Base-by-base conservation (phyloP, 2,888 invertebrate genomes). In the Euzophera pinguis region DNA sequence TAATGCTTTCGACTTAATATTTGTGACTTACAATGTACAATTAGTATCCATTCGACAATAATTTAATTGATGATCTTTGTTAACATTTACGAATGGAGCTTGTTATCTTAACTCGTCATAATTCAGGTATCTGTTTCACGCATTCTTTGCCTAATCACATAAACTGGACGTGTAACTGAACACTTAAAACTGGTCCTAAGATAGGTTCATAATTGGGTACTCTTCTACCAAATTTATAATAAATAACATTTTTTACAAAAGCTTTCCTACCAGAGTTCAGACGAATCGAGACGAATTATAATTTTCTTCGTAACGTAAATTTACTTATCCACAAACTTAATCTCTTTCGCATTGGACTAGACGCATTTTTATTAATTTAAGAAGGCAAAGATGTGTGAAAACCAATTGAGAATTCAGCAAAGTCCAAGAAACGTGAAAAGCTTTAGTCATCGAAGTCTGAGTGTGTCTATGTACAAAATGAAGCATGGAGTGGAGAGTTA, bases 341-440 rank as follows among this genome's bases (percentile, higher is more conserved):
- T 88, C 86, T 88, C 88, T 83, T 87, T 88, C 77, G 81, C 78
- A 84, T 84, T 87, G 87, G 90, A 90, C 90, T 90, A 90, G 90
- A 89, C 85, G 86, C 85, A 84, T 86, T 82, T 77, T 66, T 64
- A 81, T 84, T 83, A 86, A 79, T 87, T 84, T 81, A 84, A 77
- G 86, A 90, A 89, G 89, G 89, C 85, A 86, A 86, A 89, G 85
- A 82, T 76, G 81, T 81, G 81, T 87, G 81, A 83, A 81, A 82
- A 83, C 85, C 84, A 81, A 86, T 85, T 62, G 73, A 71, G 76
- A 72, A 75, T 67, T 69, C 67, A 75, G 71, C 69, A 69, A 71
- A 75, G 72, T 75, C 67, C 67, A 69, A 73, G 70, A 73, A 71
- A 59, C 64, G 67, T 62, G 65, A 71, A 70, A 67, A 67, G 67